These are phyloP conservation scores for Ophion obscuratus DNA, from an alignment of 2,888 invertebrate genomes.

Conservation along the genomic window DNA sequence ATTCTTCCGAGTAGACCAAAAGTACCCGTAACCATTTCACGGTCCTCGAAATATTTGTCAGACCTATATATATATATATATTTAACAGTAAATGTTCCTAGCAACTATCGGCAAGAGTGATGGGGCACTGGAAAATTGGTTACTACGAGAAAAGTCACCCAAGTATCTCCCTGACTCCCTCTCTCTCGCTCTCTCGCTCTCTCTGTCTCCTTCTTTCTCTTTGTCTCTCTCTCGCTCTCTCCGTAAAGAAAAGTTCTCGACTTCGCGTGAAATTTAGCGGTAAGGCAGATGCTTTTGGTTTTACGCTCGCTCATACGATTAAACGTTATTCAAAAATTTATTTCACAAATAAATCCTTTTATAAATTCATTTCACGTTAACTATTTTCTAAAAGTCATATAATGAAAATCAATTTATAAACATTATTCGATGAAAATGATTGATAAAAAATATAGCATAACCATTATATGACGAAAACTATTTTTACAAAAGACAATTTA, in stretches of 20 bases:
- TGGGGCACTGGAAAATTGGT: conserved; percentile 8
- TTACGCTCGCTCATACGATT: conserved; percentile 64
- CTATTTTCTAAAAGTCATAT: neutral
- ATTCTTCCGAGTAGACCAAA: conserved; percentile 55
- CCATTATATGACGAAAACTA: neutral
- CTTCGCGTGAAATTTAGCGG: conserved; percentile 62
- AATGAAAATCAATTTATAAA: neutral
- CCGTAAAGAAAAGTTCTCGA: conserved; percentile 49
- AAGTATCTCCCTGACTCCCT: neutral
- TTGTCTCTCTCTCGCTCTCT: conserved; percentile 6
- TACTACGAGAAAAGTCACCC: conserved; percentile 31
- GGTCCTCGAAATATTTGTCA: conserved; percentile 60
- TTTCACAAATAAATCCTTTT: neutral
- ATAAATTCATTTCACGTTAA: neutral
- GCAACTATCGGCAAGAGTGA: conserved; percentile 17
- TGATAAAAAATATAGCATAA: neutral
- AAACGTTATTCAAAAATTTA: neutral
- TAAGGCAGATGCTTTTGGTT: conserved; percentile 68
- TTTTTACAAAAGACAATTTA: neutral
- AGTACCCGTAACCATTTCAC: conserved; percentile 62
- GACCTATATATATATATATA: conserved; percentile 10
- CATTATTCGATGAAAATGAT: neutral
- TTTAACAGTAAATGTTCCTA: neutral
- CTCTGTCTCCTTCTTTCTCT: neutral
- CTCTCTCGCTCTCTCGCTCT: conserved; percentile 17